Evolutionary conservation across 2,113 vertebrate species (phyloP).

Genomic region (Callorhinus ursinus): DNA sequence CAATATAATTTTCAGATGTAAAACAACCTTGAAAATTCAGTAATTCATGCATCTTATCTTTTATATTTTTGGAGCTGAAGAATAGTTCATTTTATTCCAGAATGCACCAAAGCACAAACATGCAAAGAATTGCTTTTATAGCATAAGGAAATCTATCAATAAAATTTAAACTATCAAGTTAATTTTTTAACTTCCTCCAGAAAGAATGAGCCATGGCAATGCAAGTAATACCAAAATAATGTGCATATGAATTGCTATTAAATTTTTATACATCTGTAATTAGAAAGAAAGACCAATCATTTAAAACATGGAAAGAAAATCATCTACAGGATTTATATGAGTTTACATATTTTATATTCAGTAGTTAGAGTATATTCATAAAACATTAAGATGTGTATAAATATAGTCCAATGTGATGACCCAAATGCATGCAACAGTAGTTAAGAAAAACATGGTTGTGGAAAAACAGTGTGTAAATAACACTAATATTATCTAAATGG

Average conservation of each 20-base stretch:
- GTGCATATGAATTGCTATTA: not conserved
- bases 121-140: not conserved
- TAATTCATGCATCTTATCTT: not conserved
- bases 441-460: not conserved
- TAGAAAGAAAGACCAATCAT: constrained; percentile 16
- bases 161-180: constrained; percentile 55
- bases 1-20: constrained; percentile 6
- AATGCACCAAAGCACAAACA: not conserved
- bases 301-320: constrained; percentile 57
- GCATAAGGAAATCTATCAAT: not conserved
- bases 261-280: constrained; percentile 57
- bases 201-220: not conserved
- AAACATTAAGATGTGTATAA: not conserved
- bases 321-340: not conserved
- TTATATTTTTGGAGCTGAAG: not conserved
- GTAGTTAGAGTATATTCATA: not conserved
- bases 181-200: constrained; percentile 3
- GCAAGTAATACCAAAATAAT: not conserved
- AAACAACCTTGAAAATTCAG: constrained; percentile 18
- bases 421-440: not conserved
- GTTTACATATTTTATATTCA: constrained; percentile 19
- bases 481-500: not conserved
- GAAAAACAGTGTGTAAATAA: not conserved
- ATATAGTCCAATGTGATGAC: not conserved
- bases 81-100: constrained; percentile 24